Conservation (phyloP, 2,113 vertebrate species). For the Lota lota region DNA sequence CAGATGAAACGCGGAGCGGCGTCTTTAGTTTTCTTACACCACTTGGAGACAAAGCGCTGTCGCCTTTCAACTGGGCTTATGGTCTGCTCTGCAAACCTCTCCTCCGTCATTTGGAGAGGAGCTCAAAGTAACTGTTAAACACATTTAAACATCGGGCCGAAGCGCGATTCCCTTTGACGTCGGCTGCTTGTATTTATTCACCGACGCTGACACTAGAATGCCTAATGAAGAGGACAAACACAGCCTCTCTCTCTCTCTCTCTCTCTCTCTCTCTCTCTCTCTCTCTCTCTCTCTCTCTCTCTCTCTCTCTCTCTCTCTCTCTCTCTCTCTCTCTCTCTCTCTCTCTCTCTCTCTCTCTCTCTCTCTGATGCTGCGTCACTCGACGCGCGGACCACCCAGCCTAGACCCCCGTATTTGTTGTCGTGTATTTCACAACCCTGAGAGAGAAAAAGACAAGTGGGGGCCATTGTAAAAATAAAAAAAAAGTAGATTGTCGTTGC, state of each 20-base stretch:
- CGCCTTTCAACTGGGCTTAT: slow-evolving; percentile 75
- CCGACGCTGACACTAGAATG: slow-evolving; percentile 68
- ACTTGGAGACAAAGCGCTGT: slow-evolving; percentile 41
- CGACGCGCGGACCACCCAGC: slow-evolving; percentile 60
- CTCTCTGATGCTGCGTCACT: slow-evolving; percentile 24
- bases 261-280: too few relatives aligned
- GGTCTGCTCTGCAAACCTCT: slow-evolving; percentile 77
- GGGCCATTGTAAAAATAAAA: too few relatives aligned
- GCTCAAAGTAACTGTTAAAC: slow-evolving; percentile 72
- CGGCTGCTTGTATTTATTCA: slow-evolving; percentile 59
- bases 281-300: too few relatives aligned
- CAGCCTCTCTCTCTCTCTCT: slow-evolving; percentile 32
- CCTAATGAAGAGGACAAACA: slow-evolving; percentile 77
- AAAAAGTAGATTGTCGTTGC: too few relatives aligned
- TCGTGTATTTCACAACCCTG: slow-evolving; percentile 39
- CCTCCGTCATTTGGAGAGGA: slow-evolving; percentile 64
- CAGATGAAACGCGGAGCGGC: slow-evolving; percentile 48
- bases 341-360: too few relatives aligned
- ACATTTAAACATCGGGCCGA: slow-evolving; percentile 60
- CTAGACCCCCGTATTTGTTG: slow-evolving; percentile 42
- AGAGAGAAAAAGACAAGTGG: neutral
- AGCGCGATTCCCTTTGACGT: slow-evolving; percentile 66
- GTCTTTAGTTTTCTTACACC: slow-evolving; percentile 59
- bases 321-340: too few relatives aligned
- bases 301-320: too few relatives aligned